phyloP scores from a whole-genome alignment of 2,797 vertebrate species.

The Phrynocephalus vlangalii region DNA sequence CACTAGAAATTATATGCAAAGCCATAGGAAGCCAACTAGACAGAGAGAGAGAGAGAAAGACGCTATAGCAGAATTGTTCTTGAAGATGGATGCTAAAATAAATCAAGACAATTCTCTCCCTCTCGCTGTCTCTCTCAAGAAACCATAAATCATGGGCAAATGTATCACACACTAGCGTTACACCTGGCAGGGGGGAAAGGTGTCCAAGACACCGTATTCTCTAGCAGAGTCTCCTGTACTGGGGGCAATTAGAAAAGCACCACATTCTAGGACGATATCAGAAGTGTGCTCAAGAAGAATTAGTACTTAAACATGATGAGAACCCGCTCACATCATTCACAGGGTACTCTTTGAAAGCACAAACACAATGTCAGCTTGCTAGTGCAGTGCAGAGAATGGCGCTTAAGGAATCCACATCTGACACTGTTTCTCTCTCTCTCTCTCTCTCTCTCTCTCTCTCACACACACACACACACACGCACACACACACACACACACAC shows the following conservation, averaged over 20 bases:
- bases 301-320: neutral
- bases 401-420: neutral
- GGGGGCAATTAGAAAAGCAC: neutral
- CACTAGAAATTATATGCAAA: neutral
- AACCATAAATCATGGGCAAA: neutral
- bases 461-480: no score
- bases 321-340: neutral
- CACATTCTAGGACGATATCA: neutral
- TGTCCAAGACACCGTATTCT: neutral
- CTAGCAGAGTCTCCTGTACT: neutral
- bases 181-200: neutral
- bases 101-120: neutral
- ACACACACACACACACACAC: no score
- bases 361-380: neutral
- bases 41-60: neutral
- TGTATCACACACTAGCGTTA: neutral
- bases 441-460: no score
- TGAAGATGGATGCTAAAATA: neutral
- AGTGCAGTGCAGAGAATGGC: constrained; percentile 9
- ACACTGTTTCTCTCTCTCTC: neutral
- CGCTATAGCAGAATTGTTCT: neutral
- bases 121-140: neutral
- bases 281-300: neutral
- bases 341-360: neutral
- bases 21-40: neutral